Base-by-base conservation (phyloP, 2,797 vertebrate genomes). In the Tolypeutes matacus region DNA sequence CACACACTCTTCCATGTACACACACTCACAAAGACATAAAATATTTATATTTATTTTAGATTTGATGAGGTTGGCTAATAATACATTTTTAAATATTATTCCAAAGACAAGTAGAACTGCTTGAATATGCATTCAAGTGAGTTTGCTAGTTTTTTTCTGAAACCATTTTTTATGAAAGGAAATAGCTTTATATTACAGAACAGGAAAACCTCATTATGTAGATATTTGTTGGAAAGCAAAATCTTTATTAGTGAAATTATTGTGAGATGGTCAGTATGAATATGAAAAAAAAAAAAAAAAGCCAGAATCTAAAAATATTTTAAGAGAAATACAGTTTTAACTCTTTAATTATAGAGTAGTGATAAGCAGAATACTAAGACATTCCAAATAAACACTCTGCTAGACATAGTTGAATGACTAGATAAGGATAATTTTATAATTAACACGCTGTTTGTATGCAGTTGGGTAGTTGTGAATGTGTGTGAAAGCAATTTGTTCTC, bases 401-500 rank as follows among this genome's bases (percentile, higher is more conserved):
- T 80, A 94, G 70, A 81, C 36, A 27, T 88, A 56, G 42, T 49
- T 84, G 73, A 91, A 67, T 14, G 36, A 80, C 58, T 23, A 96
- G 76, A 94, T 95, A 96, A 95, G 29, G 58, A 89, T 93, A 72
- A n/a, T 21, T 91, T 91, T 64, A 70, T 81, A 97, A 88, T 97
- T 95, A 94, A 70, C 60, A 51, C 53, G 72, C 70, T 81, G n/a
- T 89, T 95, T 92, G 92, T 77, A 56, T 91, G 95, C 31, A 91
- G 62, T 75, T 76, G 34, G 76, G 77, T 84, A 83, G 14, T 95
- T 92, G 92, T 87, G 89, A 95, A 95, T 80, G 60, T 96, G 89
- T 95, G 94, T 93, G 80, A 93, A 96, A 97, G 91, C 72, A 96
- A 81, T 89, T 96, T 93, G 86, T 81, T 96, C 65, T 60, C 86